phyloP scores from a whole-genome alignment of 2,113 vertebrate genomes.

The Lophochroa leadbeateri region DNA sequence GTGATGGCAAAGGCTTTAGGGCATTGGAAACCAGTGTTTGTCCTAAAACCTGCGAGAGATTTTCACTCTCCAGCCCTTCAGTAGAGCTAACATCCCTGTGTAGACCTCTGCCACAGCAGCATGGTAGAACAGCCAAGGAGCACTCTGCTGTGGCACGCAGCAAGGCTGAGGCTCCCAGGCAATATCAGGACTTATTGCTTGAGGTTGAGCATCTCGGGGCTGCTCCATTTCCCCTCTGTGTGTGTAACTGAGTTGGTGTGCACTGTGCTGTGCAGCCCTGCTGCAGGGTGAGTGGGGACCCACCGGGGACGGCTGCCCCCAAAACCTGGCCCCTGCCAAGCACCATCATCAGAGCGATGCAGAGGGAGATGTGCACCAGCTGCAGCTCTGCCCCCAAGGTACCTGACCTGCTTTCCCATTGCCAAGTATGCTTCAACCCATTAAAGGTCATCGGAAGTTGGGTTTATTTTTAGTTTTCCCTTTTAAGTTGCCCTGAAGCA shows the following conservation, averaged over 20 bases:
- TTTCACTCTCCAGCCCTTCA: neutral
- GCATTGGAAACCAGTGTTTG: neutral
- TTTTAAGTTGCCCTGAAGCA: neutral
- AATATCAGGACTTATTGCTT: neutral
- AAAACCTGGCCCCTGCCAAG: neutral
- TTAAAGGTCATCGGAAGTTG: neutral
- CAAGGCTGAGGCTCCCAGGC: neutral
- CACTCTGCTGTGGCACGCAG: fast-evolving
- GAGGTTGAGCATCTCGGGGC: neutral
- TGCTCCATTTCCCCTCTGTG: fast-evolving
- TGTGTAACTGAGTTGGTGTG: neutral
- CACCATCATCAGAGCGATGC: neutral
- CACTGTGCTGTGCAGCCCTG: neutral
- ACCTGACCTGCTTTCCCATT: neutral
- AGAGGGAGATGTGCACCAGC: neutral
- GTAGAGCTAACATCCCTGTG: neutral
- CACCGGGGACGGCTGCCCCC: neutral
- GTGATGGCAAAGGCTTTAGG: neutral
- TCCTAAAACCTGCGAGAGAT: neutral
- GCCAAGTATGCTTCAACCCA: neutral
- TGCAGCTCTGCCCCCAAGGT: neutral
- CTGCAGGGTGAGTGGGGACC: fast-evolving
- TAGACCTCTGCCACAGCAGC: neutral
- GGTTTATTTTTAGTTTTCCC: neutral
- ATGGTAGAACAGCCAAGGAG: neutral